Evolutionary conservation across 2,888 invertebrate genomes (phyloP), one percentile per base, ranked within the genome.

Genomic region (Drosophila mettleri): DNA sequence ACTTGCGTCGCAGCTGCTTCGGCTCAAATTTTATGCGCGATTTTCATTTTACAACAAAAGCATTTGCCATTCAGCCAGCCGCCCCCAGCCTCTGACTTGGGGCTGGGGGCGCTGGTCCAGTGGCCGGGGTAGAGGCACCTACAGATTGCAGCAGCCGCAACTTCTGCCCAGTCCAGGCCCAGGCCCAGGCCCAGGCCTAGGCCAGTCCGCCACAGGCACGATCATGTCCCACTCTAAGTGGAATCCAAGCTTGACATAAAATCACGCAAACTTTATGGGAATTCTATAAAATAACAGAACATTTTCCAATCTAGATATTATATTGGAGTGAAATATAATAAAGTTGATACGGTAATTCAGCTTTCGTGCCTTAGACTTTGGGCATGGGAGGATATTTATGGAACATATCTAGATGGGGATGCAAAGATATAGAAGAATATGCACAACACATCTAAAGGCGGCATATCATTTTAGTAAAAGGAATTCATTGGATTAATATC

Each of bases 1-100:
- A 88, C 87, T 88, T 55, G 88, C 81, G 89, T 74, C 89, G 80
- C 88, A 88, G 89, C 85, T 88, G 89, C 80, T 89, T 80, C 87
- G 69, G 74, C 85, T 85, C 79, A 80, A 87, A 80, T 87, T 89
- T 86, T 87, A 86, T 86, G 89, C 89, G 81, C 78, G 72, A 89
- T 72, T 87, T 74, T 80, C 78, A 77, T 81, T 86, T 87, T 81
- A 81, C 78, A 88, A 73, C 80, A 86, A 83, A 69, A 76, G 64
- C 86, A 78, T 81, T 77, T 79, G 73, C 71, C 74, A 69, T 65
- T 34, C 60, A 48, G 41, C 57, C 18, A 14, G 7, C 39, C n/a
- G n/a, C 20, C 27, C 29, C 24, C 29, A n/a, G n/a, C 22, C 49
- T 14, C 7, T 0, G 22, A 24, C 3, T 7, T 3, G 41, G 22